Percentiles rank a stretch among this genome's conserved stretches.
phyloP scores from a whole-genome alignment of 2,888 invertebrate species.

The Mesorhabditis spiculigera region DNA sequence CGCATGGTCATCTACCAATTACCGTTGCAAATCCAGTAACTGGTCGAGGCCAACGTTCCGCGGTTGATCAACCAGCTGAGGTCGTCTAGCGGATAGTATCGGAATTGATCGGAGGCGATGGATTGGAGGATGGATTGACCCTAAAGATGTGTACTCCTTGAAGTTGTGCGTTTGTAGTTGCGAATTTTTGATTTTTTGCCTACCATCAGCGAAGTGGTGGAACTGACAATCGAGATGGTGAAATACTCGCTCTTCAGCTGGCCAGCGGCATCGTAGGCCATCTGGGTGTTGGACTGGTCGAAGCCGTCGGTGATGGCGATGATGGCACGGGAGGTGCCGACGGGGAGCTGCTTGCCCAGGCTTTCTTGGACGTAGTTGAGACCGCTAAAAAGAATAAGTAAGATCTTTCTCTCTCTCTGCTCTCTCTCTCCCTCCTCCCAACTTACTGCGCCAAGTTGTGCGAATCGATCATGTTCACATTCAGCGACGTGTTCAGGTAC shows the following conservation, averaged over 20 bases:
- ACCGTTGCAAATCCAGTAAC: slow-evolving; percentile 4
- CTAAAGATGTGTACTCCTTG: background rate
- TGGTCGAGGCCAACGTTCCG: background rate
- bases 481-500: background rate
- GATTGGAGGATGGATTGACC: background rate
- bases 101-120: slow-evolving; percentile 2
- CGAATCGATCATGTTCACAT: background rate
- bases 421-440: background rate
- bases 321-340: background rate
- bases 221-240: background rate
- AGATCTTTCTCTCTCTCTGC: too few species aligned
- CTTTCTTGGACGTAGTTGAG: background rate
- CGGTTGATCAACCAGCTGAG: background rate
- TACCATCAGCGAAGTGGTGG: background rate
- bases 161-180: background rate
- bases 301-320: slow-evolving; percentile 6
- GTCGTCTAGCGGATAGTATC: background rate
- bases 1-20: background rate
- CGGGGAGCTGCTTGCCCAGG: background rate
- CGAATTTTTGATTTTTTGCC: background rate
- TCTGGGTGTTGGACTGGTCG: background rate
- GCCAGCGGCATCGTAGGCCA: background rate
- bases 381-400: background rate
- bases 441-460: background rate
- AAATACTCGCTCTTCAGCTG: slow-evolving; percentile 2